Conservation (phyloP, 2,888 invertebrate genomes). For the Amiota mariae region DNA sequence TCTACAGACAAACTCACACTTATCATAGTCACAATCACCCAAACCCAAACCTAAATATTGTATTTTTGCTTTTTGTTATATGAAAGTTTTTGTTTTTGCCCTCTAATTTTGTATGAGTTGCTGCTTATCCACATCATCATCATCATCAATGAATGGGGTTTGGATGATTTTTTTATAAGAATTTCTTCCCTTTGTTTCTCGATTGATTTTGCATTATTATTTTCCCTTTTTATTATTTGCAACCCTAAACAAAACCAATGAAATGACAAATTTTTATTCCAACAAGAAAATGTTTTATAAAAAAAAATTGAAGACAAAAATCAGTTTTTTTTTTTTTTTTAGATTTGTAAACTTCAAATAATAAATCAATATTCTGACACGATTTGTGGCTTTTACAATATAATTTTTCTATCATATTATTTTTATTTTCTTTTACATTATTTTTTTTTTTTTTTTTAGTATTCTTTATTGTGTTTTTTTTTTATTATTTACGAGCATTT, state of each 20-base stretch:
- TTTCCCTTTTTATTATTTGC: neutral
- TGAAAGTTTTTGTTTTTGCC: neutral
- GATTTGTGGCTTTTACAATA: conserved; percentile 5
- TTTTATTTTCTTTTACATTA: neutral
- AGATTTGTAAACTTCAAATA: neutral
- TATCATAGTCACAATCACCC: no score
- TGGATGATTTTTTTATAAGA: no score
- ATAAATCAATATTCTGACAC: conserved; percentile 1
- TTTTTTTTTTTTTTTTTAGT: neutral
- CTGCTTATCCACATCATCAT: no score
- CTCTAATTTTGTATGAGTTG: neutral
- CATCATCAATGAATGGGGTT: no score
- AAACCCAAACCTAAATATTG: no score
- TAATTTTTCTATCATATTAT: neutral
- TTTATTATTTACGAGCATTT: conserved; percentile 11
- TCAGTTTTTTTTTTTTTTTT: no score
- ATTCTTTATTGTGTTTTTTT: neutral
- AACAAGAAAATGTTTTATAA: no score
- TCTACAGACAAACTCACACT: neutral
- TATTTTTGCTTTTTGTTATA: neutral
- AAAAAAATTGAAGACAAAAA: no score
- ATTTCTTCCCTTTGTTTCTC: neutral
- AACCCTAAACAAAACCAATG: neutral
- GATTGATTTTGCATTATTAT: neutral
- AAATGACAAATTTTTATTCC: neutral